These are phyloP conservation scores for Clanis bilineata DNA, from an alignment of 2,888 invertebrate genomes.

Conservation along the genomic window DNA sequence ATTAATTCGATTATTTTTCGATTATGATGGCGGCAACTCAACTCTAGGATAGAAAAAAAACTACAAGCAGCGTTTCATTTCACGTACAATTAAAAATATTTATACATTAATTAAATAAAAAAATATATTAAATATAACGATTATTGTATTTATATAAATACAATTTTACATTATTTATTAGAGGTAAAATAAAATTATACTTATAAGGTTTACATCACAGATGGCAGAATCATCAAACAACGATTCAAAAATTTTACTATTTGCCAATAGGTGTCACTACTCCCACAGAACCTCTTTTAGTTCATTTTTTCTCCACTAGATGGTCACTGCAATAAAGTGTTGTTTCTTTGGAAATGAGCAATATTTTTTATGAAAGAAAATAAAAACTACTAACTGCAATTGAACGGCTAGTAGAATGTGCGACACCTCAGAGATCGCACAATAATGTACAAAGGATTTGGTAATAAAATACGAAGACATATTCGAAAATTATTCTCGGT, in stretches of 20 bases:
- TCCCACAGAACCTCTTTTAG: slow-evolving; percentile 10
- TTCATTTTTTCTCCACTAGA: slow-evolving; percentile 2
- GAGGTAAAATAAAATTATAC: not conserved
- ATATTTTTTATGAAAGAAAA: not conserved
- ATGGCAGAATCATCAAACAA: not conserved
- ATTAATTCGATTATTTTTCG: not conserved
- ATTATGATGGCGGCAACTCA: not conserved
- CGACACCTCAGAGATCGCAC: no score
- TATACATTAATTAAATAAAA: no score
- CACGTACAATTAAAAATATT: not conserved
- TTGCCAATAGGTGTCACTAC: slow-evolving; percentile 20
- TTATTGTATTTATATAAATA: not conserved
- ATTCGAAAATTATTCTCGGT: no score
- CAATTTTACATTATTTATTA: not conserved
- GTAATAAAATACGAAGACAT: no score
- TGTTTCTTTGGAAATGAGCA: not conserved
- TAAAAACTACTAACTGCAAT: no score
- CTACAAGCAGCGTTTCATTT: slow-evolving; percentile 13
- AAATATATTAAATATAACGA: not conserved
- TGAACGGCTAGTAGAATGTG: no score
- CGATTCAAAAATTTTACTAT: slow-evolving; percentile 2
- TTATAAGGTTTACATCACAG: not conserved
- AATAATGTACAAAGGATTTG: no score
- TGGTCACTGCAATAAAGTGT: no score
- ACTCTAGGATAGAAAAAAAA: not conserved